Conservation (phyloP, 2,888 invertebrate species). For the Carabus problematicus region DNA sequence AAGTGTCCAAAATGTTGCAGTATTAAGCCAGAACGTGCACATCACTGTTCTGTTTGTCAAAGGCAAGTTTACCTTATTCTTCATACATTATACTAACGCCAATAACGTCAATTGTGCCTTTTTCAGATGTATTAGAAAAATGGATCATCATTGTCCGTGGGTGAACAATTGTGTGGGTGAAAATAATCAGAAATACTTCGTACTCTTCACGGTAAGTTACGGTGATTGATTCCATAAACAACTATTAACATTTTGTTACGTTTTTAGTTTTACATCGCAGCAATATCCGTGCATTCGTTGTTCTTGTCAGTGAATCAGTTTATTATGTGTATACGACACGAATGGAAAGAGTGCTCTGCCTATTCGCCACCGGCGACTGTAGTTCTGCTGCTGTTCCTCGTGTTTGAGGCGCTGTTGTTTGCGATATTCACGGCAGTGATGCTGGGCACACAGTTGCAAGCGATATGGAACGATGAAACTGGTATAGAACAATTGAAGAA, state of each 20-base stretch:
- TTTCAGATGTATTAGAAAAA: conserved; percentile 77
- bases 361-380: conserved; percentile 97
- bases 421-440: conserved; percentile 98
- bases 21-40: conserved; percentile 94
- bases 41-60: conserved; percentile 95
- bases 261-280: conserved; percentile 95
- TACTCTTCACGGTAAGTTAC: conserved; percentile 92
- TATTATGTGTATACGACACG: conserved; percentile 88
- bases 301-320: conserved; percentile 93
- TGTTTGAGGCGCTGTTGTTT: conserved; percentile 94
- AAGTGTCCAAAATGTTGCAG: conserved; percentile 97
- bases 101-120: conserved; percentile 46
- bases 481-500: conserved; percentile 97
- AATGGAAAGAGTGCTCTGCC: conserved; percentile 94
- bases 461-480: conserved; percentile 98
- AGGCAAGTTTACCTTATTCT: conserved; percentile 61
- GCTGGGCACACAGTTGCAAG: conserved; percentile 95
- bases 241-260: conserved; percentile 1
- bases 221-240: neutral
- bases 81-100: neutral
- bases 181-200: conserved; percentile 99
- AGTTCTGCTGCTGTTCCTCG: conserved; percentile 86
- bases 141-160: conserved; percentile 95
- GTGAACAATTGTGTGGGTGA: conserved; percentile 99
- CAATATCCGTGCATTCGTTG: conserved; percentile 92